Evolutionary conservation across 2,797 vertebrate species (phyloP).

Genomic region (Notoglanidium macrostoma): DNA sequence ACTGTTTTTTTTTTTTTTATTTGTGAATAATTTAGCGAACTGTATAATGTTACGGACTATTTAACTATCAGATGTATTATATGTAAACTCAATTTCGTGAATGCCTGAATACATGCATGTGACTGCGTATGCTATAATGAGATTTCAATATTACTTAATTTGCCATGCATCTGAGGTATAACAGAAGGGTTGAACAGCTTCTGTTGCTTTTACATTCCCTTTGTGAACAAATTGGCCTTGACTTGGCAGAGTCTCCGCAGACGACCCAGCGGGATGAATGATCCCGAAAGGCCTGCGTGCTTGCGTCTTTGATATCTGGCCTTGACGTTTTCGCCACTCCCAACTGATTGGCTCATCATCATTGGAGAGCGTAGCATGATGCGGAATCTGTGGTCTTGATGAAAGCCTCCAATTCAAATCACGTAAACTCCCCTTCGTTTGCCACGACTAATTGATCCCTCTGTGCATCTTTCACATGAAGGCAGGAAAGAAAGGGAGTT

Average conservation of each 20-base stretch:
- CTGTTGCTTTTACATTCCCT: not conserved
- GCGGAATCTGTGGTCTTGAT: slow-evolving; percentile 52
- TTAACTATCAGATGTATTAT: not conserved
- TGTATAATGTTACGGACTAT: not conserved
- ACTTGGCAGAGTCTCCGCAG: not conserved
- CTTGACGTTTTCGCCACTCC: slow-evolving; percentile 45
- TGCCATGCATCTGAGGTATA: not conserved
- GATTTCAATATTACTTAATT: not conserved
- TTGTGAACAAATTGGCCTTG: not conserved
- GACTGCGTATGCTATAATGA: not conserved
- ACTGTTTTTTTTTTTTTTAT: not conserved
- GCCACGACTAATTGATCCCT: slow-evolving; percentile 65
- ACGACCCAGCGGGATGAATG: not conserved
- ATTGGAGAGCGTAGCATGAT: slow-evolving; percentile 8
- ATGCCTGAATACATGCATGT: not conserved
- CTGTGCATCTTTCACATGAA: slow-evolving; percentile 51
- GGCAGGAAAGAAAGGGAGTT: slow-evolving; percentile 36
- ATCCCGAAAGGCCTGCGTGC: too few species aligned
- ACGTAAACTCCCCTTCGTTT: slow-evolving; percentile 47
- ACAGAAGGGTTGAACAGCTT: not conserved
- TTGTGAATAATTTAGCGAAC: not conserved
- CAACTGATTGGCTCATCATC: slow-evolving; percentile 36
- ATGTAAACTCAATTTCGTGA: not conserved
- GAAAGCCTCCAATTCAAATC: slow-evolving; percentile 62
- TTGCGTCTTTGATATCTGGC: slow-evolving; percentile 53